These are phyloP conservation scores for Myotis lucifugus DNA, from an alignment of 2,113 vertebrate species.

Conservation along the genomic window DNA sequence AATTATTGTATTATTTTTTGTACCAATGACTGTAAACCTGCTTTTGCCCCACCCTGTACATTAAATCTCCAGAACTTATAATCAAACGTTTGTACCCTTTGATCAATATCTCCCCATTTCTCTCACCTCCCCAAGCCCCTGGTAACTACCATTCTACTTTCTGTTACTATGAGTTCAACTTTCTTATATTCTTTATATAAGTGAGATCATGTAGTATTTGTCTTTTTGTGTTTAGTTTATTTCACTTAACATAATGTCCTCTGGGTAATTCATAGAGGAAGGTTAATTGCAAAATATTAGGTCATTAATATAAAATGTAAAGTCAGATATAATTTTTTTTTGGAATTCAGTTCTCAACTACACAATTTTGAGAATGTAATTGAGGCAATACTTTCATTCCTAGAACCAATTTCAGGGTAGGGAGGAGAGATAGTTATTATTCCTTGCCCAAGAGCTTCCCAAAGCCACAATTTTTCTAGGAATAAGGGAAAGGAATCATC, in stretches of 20 bases:
- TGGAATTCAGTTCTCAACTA: not conserved
- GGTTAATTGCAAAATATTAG: not conserved
- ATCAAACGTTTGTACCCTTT: not conserved
- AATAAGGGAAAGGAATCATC: not conserved
- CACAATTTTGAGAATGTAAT: not conserved
- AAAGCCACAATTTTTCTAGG: not conserved
- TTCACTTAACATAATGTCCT: not conserved
- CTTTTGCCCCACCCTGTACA: not conserved
- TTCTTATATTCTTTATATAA: not conserved
- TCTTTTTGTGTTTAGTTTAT: not conserved
- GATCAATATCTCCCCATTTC: not conserved
- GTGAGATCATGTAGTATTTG: not conserved
- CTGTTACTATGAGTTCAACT: not conserved
- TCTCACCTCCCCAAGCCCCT: fast-evolving
- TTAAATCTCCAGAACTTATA: not conserved
- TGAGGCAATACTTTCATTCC: not conserved
- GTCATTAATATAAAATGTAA: not conserved
- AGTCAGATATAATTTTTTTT: not conserved
- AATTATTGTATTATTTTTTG: not conserved
- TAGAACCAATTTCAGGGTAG: not conserved
- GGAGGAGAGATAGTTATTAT: not conserved
- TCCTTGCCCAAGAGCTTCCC: not conserved
- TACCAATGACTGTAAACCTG: not conserved
- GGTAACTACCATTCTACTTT: not conserved
- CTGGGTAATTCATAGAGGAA: not conserved